Base-by-base conservation (phyloP, 2,888 invertebrate genomes). In the Schizotus pectinicornis region DNA sequence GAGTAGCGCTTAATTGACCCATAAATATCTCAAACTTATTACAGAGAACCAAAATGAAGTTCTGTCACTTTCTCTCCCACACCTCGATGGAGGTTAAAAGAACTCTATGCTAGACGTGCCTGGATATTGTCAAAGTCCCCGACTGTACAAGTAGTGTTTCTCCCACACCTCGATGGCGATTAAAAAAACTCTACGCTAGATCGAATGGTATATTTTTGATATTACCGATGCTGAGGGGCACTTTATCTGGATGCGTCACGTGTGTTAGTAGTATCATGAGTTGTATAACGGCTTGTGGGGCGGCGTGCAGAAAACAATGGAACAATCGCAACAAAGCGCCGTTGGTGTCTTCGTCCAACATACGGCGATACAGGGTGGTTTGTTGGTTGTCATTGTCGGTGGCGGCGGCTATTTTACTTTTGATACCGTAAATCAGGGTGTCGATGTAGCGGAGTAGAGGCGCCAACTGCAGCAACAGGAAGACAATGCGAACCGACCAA, bases 301-400 rank as follows among this genome's bases (percentile, higher is more conserved):
- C 80, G 22, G 80, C 74, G 63, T 80, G 79, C 37, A 81, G 70
- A 67, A 81, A 81, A 68, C 80, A 80, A 64, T 81, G 80, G 60
- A 81, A 80, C 47, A 81, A 68, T 53, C 81, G 62, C 58, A 81
- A 67, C 31, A 81, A 67, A 42, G 80, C 77, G 42, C 80, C 78
- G 70, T 81, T 81, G 6, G 80, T 77, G 68, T 81, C 81, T 68
- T 81, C 81, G 65, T 81, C 81, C 36, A 81, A 64, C 81, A 81
- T 81, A 41, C 77, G 71, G 47, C 80, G 68, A 57, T 79, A 80
- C 56, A 78, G 71, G 35, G 75, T 71, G 34, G 69, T 67, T 61
- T 77, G 78, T 63, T 75, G 73, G 35, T 74, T 69, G 30, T 74
- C 74, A 41, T 74, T 75, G 11, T 71, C 72, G 6, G 74, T 73